Evolutionary conservation across 1,140 invertebrate genomes (phyloP).

Genomic region (Heliconius hewitsoni): DNA sequence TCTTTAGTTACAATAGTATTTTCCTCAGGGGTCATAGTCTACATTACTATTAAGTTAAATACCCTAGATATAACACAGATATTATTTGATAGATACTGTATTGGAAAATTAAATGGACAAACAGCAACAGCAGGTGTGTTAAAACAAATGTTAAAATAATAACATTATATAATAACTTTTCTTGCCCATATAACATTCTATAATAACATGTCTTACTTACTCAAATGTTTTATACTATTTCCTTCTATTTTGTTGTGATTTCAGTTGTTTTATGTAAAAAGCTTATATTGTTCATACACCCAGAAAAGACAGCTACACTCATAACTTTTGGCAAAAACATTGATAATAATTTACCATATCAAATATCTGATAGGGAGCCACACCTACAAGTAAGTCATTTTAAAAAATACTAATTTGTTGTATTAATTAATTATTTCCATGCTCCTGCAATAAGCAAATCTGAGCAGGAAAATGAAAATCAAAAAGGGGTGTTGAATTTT

Average conservation of each 20-base stretch:
- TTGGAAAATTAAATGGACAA: conserved; percentile 65
- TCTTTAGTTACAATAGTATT: conserved; percentile 61
- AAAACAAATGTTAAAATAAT: background rate
- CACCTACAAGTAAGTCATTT: conserved; percentile 60
- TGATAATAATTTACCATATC: conserved; percentile 49
- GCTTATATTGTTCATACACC: conserved; percentile 62
- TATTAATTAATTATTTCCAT: too few species aligned
- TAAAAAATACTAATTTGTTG: too few species aligned
- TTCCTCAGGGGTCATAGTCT: conserved; percentile 67
- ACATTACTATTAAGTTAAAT: conserved; percentile 61
- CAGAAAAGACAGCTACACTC: conserved; percentile 62
- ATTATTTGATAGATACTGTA: conserved; percentile 72
- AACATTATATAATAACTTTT: background rate
- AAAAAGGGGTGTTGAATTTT: too few species aligned
- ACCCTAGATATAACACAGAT: conserved; percentile 68
- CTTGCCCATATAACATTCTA: too few species aligned
- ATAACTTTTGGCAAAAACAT: conserved; percentile 64
- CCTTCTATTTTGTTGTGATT: conserved; percentile 33
- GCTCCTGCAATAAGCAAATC: too few species aligned
- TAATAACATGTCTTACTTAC: too few species aligned
- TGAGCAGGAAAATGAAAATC: too few species aligned
- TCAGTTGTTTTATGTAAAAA: conserved; percentile 63
- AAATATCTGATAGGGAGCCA: conserved; percentile 69
- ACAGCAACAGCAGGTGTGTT: conserved; percentile 60
- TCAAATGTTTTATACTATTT: background rate